Conservation (phyloP, 37 sponge, comb jelly and placozoan genomes). For the Lycopodina hypogea region DNA sequence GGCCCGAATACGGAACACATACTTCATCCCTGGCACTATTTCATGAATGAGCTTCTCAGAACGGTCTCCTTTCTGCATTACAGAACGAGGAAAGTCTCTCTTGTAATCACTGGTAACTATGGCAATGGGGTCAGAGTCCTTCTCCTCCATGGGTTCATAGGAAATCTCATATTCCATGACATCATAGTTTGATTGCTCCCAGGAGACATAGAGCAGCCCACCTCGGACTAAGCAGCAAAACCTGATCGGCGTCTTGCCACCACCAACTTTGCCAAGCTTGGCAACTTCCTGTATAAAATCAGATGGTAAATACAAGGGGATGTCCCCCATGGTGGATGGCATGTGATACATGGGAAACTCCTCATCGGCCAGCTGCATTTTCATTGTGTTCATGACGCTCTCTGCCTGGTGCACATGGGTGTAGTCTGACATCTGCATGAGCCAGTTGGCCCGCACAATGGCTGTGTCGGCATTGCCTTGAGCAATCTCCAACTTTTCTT, state of each 20-base stretch:
- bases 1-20: slow-evolving; percentile 60
- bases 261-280: slow-evolving; percentile 47
- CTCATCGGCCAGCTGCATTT: slow-evolving; percentile 30
- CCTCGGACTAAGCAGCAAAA: not conserved
- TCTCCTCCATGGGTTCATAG: slow-evolving; percentile 23
- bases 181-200: slow-evolving; percentile 22
- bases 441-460: slow-evolving; percentile 53
- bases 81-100: slow-evolving; percentile 16
- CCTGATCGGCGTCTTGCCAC: slow-evolving; percentile 27
- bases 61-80: not conserved
- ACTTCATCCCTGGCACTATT: slow-evolving; percentile 43
- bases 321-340: slow-evolving; percentile 12
- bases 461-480: slow-evolving; percentile 50
- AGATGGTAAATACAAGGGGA: slow-evolving; percentile 32
- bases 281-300: slow-evolving; percentile 27
- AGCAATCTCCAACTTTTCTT: slow-evolving; percentile 54
- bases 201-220: slow-evolving; percentile 42
- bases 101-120: not conserved
- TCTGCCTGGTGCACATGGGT: slow-evolving; percentile 50
- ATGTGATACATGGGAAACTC: slow-evolving; percentile 27
- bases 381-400: slow-evolving; percentile 31
- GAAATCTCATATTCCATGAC: slow-evolving; percentile 43
- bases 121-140: slow-evolving; percentile 5
- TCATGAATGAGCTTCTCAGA: slow-evolving; percentile 33
- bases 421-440: slow-evolving; percentile 59